Evolutionary conservation across 1,140 invertebrate genomes (phyloP).

Genomic region (Meloidogyne chitwoodi): DNA sequence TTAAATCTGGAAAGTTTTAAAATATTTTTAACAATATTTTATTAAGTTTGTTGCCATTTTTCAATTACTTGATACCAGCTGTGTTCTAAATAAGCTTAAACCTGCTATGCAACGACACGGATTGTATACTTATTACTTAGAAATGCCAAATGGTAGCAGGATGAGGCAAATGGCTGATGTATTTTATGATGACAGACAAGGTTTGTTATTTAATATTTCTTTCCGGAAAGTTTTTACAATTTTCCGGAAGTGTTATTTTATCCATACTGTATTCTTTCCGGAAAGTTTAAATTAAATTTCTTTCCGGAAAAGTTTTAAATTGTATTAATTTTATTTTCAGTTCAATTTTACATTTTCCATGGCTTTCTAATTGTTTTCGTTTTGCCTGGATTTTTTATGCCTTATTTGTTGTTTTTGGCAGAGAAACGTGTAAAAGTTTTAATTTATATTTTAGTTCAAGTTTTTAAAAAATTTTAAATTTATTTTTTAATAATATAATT

Average conservation of each 20-base stretch:
- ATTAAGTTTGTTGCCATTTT: conserved; percentile 9
- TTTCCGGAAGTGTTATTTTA: background rate
- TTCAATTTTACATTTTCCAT: conserved; percentile 28
- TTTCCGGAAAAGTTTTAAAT: background rate
- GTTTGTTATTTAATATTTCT: background rate
- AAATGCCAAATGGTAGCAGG: conserved; percentile 23
- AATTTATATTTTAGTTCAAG: background rate
- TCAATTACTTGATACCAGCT: conserved; percentile 9
- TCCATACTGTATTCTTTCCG: background rate
- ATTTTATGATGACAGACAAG: conserved; percentile 25
- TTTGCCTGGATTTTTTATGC: conserved; percentile 27
- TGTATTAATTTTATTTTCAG: conserved; percentile 5
- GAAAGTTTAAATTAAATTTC: background rate
- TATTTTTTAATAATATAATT: background rate
- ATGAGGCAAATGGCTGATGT: conserved; percentile 18
- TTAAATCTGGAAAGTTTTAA: too few species aligned
- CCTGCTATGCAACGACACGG: conserved; percentile 5
- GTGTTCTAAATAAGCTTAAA: conserved; percentile 3
- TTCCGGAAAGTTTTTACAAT: background rate
- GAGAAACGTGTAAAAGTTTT: conserved; percentile 3
- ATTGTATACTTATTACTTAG: conserved; percentile 24
- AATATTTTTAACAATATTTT: too few species aligned
- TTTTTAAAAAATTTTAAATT: background rate
- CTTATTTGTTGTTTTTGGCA: conserved; percentile 17
- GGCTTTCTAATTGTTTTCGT: conserved; percentile 23